phyloP scores from a whole-genome alignment of 1,140 invertebrate genomes.

The Heliconius melpomene region DNA sequence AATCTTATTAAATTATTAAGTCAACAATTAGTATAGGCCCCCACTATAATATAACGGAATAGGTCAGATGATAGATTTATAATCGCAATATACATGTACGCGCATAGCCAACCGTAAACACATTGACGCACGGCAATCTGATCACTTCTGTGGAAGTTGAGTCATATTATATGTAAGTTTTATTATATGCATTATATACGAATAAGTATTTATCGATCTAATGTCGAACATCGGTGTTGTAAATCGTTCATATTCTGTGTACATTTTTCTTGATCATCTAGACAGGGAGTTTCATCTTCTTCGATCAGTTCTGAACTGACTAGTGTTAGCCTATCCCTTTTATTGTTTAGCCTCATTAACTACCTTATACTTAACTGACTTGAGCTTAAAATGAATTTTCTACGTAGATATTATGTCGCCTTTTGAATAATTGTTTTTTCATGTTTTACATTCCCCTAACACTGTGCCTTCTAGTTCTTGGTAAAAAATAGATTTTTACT shows the following conservation, averaged over 20 bases:
- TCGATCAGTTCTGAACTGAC: slow-evolving; percentile 5
- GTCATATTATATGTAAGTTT: slow-evolving; percentile 55
- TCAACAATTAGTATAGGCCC: slow-evolving; percentile 55
- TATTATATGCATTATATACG: slow-evolving; percentile 48
- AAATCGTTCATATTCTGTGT: slow-evolving; percentile 51
- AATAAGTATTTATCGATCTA: slow-evolving; percentile 53
- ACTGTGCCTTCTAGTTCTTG: slow-evolving; percentile 77
- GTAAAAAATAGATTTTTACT: slow-evolving; percentile 58
- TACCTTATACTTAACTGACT: slow-evolving; percentile 10
- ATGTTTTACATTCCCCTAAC: slow-evolving; percentile 60
- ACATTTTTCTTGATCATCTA: slow-evolving; percentile 38
- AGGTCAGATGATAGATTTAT: slow-evolving; percentile 49
- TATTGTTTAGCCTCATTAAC: slow-evolving; percentile 7
- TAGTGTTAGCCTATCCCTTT: slow-evolving; percentile 14
- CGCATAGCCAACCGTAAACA: slow-evolving; percentile 15
- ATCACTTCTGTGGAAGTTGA: slow-evolving; percentile 51
- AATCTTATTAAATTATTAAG: slow-evolving; percentile 66
- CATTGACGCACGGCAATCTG: slow-evolving; percentile 45
- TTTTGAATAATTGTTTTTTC: slow-evolving; percentile 40
- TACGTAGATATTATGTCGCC: slow-evolving; percentile 37
- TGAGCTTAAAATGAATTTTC: slow-evolving; percentile 31
- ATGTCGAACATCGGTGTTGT: slow-evolving; percentile 57
- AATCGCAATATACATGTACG: slow-evolving; percentile 28
- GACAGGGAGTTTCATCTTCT: slow-evolving; percentile 28
- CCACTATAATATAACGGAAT: slow-evolving; percentile 40